A percentile compares a stretch with the other conserved stretches of the same genome.
Evolutionary conservation across 2,888 invertebrate genomes (phyloP).

Genomic region (Cordylochernes scorpioides): DNA sequence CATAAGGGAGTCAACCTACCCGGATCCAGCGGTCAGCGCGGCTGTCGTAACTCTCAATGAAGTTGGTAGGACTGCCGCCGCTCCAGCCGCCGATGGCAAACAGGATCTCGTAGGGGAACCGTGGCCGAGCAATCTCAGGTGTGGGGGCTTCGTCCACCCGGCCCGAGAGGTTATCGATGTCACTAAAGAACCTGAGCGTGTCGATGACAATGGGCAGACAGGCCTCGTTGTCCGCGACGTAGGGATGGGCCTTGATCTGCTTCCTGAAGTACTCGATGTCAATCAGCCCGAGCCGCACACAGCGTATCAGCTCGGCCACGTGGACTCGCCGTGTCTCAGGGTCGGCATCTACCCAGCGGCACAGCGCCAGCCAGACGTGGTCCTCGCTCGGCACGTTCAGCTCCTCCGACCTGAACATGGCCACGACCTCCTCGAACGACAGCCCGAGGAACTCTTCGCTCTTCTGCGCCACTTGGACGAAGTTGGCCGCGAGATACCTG

Average conservation of each 20-base stretch:
- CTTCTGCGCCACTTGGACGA: slow-evolving; percentile 37
- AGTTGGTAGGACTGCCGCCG: slow-evolving; percentile 38
- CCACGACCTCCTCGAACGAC: slow-evolving; percentile 40
- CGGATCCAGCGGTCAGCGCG: slow-evolving; percentile 67
- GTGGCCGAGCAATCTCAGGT: slow-evolving; percentile 40
- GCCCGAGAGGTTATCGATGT: slow-evolving; percentile 57
- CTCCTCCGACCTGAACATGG: slow-evolving; percentile 48
- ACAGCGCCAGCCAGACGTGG: slow-evolving; percentile 53
- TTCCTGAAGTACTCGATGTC: slow-evolving; percentile 73
- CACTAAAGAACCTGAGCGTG: slow-evolving; percentile 66
- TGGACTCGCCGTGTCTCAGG: slow-evolving; percentile 40
- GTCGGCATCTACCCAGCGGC: slow-evolving; percentile 61
- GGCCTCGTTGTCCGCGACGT: slow-evolving; percentile 45
- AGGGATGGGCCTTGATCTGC: slow-evolving; percentile 56
- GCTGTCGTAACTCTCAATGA: slow-evolving; percentile 66
- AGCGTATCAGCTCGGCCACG: slow-evolving; percentile 34
- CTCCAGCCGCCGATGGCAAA: slow-evolving; percentile 60
- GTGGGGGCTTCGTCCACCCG: slow-evolving; percentile 56
- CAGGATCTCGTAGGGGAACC: slow-evolving; percentile 62
- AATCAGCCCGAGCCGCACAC: slow-evolving; percentile 41
- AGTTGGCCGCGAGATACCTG: slow-evolving; percentile 49
- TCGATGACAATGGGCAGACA: slow-evolving; percentile 69
- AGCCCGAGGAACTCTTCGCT: slow-evolving; percentile 47
- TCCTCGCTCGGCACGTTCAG: slow-evolving; percentile 66
- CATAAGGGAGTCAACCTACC: too few relatives aligned